A percentile compares a stretch with the other conserved stretches of the same genome.
These are phyloP conservation scores for Brachionus asplanchnoidis DNA, from an alignment of 1,140 invertebrate species.

Conservation along the genomic window DNA sequence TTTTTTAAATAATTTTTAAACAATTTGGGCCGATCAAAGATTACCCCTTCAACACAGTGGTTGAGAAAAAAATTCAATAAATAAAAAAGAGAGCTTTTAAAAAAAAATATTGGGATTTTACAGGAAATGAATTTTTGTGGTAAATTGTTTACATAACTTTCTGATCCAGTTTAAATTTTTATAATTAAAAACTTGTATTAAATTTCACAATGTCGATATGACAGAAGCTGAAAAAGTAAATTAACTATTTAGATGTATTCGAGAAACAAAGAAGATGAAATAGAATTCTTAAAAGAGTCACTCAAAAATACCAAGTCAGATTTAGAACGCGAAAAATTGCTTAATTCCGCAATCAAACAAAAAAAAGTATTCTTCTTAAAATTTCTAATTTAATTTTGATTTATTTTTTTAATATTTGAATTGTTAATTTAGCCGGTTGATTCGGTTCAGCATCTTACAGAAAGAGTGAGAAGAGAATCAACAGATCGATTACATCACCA, in stretches of 20 bases:
- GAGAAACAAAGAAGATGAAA: constrained; percentile 50
- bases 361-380: constrained; percentile 48
- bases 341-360: constrained; percentile 56
- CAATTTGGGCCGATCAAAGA: too few relatives aligned
- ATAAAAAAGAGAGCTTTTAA: too few relatives aligned
- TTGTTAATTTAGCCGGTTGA: not conserved
- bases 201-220: too few relatives aligned
- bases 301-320: constrained; percentile 49
- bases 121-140: too few relatives aligned
- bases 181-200: too few relatives aligned
- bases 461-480: constrained; percentile 41
- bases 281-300: constrained; percentile 53
- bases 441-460: constrained; percentile 39
- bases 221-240: not conserved
- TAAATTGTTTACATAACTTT: too few relatives aligned
- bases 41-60: too few relatives aligned
- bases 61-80: too few relatives aligned
- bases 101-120: too few relatives aligned
- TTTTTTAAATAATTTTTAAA: too few relatives aligned
- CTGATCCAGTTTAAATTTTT: too few relatives aligned
- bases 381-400: not conserved
- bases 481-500: constrained; percentile 42
- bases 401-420: not conserved
- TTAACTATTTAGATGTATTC: constrained; percentile 46
- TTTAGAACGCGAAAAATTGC: constrained; percentile 54